Evolutionary conservation across 2,797 vertebrate genomes (phyloP).

Genomic region (Balearica regulorum): DNA sequence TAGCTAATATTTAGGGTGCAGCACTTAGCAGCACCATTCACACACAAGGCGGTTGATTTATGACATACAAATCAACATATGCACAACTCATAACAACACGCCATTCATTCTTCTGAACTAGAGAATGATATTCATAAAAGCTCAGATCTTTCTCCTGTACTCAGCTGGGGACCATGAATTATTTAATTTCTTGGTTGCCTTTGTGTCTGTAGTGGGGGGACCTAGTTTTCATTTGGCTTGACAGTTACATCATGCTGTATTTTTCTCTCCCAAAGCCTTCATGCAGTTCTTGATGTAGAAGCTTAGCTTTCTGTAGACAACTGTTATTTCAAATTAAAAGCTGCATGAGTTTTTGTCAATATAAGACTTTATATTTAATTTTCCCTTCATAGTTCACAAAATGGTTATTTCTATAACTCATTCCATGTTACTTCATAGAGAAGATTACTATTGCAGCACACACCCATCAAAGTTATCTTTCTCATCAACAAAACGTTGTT

Average conservation of each 20-base stretch:
- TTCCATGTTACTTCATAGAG: constrained; percentile 51
- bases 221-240: constrained; percentile 20
- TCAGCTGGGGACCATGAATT: constrained; percentile 60
- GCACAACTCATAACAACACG: constrained; percentile 25
- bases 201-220: constrained; percentile 13
- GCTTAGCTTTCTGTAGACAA: constrained; percentile 31
- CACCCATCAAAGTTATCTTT: constrained; percentile 63
- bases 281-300: constrained; percentile 41
- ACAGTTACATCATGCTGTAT: constrained; percentile 45
- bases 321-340: constrained; percentile 58
- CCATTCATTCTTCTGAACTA: constrained; percentile 35
- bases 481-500: constrained; percentile 71
- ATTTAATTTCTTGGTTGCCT: constrained; percentile 67
- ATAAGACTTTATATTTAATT: constrained; percentile 65
- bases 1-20: constrained; percentile 2
- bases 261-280: constrained; percentile 32
- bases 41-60: background rate
- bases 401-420: constrained; percentile 51
- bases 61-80: constrained; percentile 10
- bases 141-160: constrained; percentile 3
- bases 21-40: constrained; percentile 17
- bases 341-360: constrained; percentile 36
- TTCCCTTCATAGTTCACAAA: constrained; percentile 65
- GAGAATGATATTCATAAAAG: constrained; percentile 55
- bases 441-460: constrained; percentile 59